Percentiles rank a stretch among this genome's conserved stretches.
phyloP scores from a whole-genome alignment of 2,888 invertebrate genomes.

The Drosophila hamatofila region DNA sequence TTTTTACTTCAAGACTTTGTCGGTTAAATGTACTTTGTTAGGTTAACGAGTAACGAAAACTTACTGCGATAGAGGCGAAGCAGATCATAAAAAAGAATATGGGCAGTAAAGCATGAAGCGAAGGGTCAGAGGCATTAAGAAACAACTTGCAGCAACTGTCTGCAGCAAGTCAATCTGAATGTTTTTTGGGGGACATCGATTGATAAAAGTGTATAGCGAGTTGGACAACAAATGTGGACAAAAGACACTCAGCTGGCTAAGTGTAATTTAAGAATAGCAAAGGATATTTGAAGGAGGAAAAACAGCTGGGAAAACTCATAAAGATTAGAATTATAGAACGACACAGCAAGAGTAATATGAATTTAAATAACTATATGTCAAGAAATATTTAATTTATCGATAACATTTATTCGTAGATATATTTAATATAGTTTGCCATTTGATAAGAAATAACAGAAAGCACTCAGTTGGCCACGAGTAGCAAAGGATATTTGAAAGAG shows the following conservation, averaged over 20 bases:
- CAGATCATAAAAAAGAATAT: conserved; percentile 53
- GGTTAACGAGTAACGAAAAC: conserved; percentile 55
- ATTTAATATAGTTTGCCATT: too few species aligned
- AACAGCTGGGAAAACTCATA: background rate
- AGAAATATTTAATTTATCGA: too few species aligned
- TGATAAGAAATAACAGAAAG: too few species aligned
- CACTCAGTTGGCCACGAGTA: too few species aligned
- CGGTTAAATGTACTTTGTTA: conserved; percentile 60
- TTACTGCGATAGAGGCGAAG: conserved; percentile 3
- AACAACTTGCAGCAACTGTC: conserved; percentile 13
- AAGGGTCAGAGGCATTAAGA: conserved; percentile 19
- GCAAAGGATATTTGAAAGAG: too few species aligned
- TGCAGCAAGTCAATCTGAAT: conserved; percentile 17
- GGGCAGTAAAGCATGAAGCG: conserved; percentile 28
- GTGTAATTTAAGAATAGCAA: background rate
- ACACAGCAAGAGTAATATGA: background rate
- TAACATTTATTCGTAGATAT: too few species aligned
- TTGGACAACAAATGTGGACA: conserved; percentile 10
- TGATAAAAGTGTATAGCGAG: conserved; percentile 13
- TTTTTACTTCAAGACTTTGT: conserved; percentile 68
- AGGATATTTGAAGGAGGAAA: background rate
- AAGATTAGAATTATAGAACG: too few species aligned
- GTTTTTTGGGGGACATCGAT: conserved; percentile 10
- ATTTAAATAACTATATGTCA: background rate
- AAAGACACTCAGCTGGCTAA: conserved; percentile 16